A percentile compares a stretch with the other conserved stretches of the same genome.
These are phyloP conservation scores for Dasypogon diadema DNA, from an alignment of 2,888 invertebrate species.

Conservation along the genomic window DNA sequence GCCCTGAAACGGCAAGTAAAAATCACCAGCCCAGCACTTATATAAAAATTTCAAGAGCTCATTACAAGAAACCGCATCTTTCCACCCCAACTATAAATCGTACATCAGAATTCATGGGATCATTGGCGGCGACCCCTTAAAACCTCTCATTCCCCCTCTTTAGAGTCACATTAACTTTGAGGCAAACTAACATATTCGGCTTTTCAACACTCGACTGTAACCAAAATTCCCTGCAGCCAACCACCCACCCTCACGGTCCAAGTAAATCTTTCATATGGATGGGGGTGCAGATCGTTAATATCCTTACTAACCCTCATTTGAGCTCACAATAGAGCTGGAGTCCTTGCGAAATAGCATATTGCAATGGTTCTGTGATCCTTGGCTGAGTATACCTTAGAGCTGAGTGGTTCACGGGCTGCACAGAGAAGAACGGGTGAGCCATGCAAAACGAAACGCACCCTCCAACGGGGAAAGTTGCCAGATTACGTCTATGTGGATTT, in stretches of 20 bases:
- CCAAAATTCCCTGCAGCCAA: slow-evolving; percentile 23
- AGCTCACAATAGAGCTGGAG: slow-evolving; percentile 41
- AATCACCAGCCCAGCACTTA: slow-evolving; percentile 25
- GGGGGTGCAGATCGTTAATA: slow-evolving; percentile 35
- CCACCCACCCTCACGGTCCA: not conserved
- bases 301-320: slow-evolving; percentile 50
- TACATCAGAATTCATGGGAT: slow-evolving; percentile 45
- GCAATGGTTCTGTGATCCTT: slow-evolving; percentile 32
- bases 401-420: not conserved
- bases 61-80: slow-evolving; percentile 51
- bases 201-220: slow-evolving; percentile 50
- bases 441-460: slow-evolving; percentile 27
- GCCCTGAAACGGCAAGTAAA: not conserved
- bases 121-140: slow-evolving; percentile 29
- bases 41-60: slow-evolving; percentile 49
- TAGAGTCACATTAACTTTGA: slow-evolving; percentile 43
- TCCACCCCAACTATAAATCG: slow-evolving; percentile 33
- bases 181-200: slow-evolving; percentile 50
- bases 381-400: slow-evolving; percentile 29
- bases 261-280: not conserved
- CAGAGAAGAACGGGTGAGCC: slow-evolving; percentile 7
- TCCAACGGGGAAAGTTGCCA: slow-evolving; percentile 6
- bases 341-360: slow-evolving; percentile 46
- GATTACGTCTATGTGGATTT: slow-evolving; percentile 21
- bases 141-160: slow-evolving; percentile 12